Evolutionary conservation across 2,888 invertebrate species (phyloP).

Genomic region (Belgica antarctica): DNA sequence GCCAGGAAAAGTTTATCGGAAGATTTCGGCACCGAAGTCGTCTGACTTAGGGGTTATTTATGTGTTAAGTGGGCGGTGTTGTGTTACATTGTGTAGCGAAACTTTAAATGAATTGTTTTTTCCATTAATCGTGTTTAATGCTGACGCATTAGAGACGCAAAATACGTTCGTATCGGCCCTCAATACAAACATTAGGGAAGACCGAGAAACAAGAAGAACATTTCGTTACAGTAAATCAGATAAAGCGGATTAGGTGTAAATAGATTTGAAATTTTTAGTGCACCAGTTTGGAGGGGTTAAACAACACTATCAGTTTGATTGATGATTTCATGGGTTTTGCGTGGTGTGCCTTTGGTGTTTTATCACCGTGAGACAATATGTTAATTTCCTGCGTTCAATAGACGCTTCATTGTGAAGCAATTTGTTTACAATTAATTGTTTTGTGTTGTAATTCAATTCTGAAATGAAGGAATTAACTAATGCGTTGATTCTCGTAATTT

Average conservation of each 20-base stretch:
- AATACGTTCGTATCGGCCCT: slow-evolving; percentile 1
- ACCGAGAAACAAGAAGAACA: slow-evolving; percentile 22
- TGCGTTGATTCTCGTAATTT: neutral
- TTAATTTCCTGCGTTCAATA: slow-evolving; percentile 1
- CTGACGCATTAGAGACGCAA: slow-evolving; percentile 38
- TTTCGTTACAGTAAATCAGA: slow-evolving; percentile 43
- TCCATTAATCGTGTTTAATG: slow-evolving; percentile 37
- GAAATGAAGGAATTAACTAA: no score
- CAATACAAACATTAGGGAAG: neutral
- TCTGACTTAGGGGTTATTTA: slow-evolving; percentile 34
- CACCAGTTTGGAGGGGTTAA: slow-evolving; percentile 20
- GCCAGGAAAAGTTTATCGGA: neutral
- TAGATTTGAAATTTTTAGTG: slow-evolving; percentile 39
- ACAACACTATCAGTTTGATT: slow-evolving; percentile 39
- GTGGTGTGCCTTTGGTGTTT: neutral
- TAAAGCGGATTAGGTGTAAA: slow-evolving; percentile 43
- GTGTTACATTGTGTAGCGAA: slow-evolving; percentile 31
- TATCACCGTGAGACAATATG: slow-evolving; percentile 38
- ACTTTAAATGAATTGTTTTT: slow-evolving; percentile 40
- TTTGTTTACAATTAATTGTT: slow-evolving; percentile 7
- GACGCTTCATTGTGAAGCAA: slow-evolving; percentile 18
- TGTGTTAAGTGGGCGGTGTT: slow-evolving; percentile 42
- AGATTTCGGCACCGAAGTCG: slow-evolving; percentile 31
- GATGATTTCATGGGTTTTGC: slow-evolving; percentile 30
- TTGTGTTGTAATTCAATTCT: no score